Base-by-base conservation (phyloP, 2,797 vertebrate species). In the Peromyscus attwateri region DNA sequence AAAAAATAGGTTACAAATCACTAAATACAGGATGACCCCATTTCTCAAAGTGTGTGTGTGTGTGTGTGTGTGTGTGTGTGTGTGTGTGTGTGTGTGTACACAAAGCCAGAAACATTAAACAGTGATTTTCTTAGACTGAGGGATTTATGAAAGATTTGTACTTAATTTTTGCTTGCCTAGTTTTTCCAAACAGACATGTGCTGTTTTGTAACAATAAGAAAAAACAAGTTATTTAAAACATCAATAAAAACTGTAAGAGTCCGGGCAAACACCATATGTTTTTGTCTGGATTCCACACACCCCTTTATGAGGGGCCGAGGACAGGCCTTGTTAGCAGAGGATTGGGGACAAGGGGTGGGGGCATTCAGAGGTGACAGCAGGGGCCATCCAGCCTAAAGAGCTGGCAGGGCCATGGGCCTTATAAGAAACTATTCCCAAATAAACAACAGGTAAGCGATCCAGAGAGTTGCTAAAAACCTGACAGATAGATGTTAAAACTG, bases 141-240 rank as follows among this genome's bases (percentile, higher is more conserved):
- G 43, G 34, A 85, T 89, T 97, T 84, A 87, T 89, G 84, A 89
- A 95, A 92, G 79, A 89, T 92, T 92, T 87, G 46, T 89, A 64
- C 77, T 93, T 92, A 82, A 87, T 91, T 95, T 97, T 89, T 89
- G 73, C 75, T 95, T 89, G 95, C 37, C 87, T 94, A 87, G 52
- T 71, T 97, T 96, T 91, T 80, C 95, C 91, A 96, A 94, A 91
- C 6, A 66, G 95, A 96, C 97, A 98, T 92, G 96, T 96, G 92
- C 93, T 97, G 84, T 96, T 97, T 97, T 95, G 97, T 94, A 96
- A 96, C 92, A 97, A 94, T 87, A 89, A 96, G 94, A 96, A 94
- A 94, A 97, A 97, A 95, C 82, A 97, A 98, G 95, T 94, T 95
- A 95, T 89, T 97, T 97, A 89, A 97, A 96, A 92, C 83, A 81